These are phyloP conservation scores for Drosophila meridiana DNA, from an alignment of 2,888 invertebrate genomes.

Conservation along the genomic window DNA sequence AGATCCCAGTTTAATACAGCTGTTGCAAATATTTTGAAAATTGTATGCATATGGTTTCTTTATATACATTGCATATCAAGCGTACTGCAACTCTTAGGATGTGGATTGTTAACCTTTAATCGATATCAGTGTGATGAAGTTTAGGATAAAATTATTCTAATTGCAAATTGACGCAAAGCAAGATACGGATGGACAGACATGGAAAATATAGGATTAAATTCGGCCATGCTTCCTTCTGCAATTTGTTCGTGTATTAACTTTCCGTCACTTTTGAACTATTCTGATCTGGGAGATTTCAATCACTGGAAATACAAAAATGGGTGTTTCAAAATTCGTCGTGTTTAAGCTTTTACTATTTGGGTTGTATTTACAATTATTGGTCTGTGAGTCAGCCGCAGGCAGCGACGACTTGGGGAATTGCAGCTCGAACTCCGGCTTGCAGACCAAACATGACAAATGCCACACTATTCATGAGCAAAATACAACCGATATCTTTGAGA, in stretches of 20 bases:
- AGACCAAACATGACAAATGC: neutral
- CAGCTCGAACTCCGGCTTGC: neutral
- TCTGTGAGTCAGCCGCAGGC: neutral
- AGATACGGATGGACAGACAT: too few relatives aligned
- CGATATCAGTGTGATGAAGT: too few relatives aligned
- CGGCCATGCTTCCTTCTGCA: neutral
- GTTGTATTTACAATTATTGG: neutral
- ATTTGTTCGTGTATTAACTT: neutral
- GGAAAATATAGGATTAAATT: neutral
- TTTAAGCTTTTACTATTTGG: slow-evolving; percentile 17
- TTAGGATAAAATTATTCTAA: too few relatives aligned
- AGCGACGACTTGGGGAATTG: neutral
- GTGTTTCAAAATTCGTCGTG: slow-evolving; percentile 54
- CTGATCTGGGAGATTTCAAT: slow-evolving; percentile 10
- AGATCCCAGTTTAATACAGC: too few relatives aligned
- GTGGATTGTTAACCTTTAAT: too few relatives aligned
- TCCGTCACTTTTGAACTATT: neutral
- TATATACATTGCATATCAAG: too few relatives aligned
- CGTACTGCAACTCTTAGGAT: too few relatives aligned
- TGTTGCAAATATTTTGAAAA: neutral
- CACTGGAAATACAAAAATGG: slow-evolving; percentile 35
- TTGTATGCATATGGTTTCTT: neutral
- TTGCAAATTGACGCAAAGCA: too few relatives aligned
- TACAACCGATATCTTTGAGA: neutral
- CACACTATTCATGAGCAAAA: neutral